These are phyloP conservation scores for Erebia palarica DNA, from an alignment of 2,888 invertebrate genomes.

Conservation along the genomic window DNA sequence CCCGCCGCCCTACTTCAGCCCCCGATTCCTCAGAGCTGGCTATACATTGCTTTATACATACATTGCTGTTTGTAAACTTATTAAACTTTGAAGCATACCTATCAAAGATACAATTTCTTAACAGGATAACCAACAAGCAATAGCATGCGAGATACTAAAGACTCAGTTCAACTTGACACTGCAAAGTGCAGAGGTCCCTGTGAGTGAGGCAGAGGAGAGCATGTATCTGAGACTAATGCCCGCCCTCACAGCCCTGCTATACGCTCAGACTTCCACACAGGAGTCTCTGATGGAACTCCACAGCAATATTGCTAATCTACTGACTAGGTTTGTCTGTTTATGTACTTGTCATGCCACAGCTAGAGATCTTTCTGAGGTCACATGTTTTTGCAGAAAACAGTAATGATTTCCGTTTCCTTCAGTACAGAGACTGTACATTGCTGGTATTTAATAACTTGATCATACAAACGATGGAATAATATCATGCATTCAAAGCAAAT, in stretches of 20 bases:
- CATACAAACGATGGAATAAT: too few species aligned
- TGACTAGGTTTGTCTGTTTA: slow-evolving; percentile 81
- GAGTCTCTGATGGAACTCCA: slow-evolving; percentile 86
- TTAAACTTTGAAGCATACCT: neutral
- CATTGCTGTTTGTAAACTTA: too few species aligned
- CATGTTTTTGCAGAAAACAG: neutral
- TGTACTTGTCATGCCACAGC: neutral
- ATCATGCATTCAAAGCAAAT: too few species aligned
- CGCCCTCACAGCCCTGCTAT: slow-evolving; percentile 86
- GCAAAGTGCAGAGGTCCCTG: slow-evolving; percentile 65
- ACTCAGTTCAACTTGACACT: slow-evolving; percentile 90
- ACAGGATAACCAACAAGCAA: slow-evolving; percentile 83
- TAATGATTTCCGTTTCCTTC: neutral
- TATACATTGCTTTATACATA: too few species aligned
- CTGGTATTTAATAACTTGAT: too few species aligned
- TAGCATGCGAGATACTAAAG: slow-evolving; percentile 89
- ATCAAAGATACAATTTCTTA: neutral
- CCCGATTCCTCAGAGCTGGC: too few species aligned
- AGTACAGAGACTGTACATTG: too few species aligned
- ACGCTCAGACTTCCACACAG: slow-evolving; percentile 79
- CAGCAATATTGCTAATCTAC: slow-evolving; percentile 91
- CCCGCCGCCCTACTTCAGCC: too few species aligned
- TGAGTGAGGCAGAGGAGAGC: slow-evolving; percentile 86
- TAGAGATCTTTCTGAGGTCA: neutral
- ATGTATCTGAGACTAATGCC: slow-evolving; percentile 88